These are phyloP conservation scores for Agapornis roseicollis DNA, from an alignment of 2,113 vertebrate genomes.

Conservation along the genomic window DNA sequence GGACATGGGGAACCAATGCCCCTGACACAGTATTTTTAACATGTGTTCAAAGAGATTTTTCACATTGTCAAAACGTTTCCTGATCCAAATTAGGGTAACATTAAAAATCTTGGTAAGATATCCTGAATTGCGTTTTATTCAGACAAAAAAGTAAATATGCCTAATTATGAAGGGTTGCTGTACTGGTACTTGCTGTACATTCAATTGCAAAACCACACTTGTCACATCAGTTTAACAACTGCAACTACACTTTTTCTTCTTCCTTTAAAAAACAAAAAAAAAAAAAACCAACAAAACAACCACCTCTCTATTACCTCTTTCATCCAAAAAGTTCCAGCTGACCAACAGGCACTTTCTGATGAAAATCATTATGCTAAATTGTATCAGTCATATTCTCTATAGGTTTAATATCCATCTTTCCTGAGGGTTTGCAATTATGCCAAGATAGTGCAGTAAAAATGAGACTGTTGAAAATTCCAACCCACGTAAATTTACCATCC, in stretches of 20 bases:
- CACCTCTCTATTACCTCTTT: not conserved
- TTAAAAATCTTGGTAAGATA: not conserved
- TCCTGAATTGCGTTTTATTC: not conserved
- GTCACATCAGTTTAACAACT: not conserved
- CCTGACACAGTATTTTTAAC: not conserved
- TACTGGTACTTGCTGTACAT: not conserved
- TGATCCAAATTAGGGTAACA: not conserved
- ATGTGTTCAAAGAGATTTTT: not conserved
- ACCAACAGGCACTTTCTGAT: not conserved
- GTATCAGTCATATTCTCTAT: not conserved
- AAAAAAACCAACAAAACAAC: not conserved
- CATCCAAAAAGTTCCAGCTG: not conserved
- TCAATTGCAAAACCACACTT: not conserved
- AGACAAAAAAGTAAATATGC: not conserved
- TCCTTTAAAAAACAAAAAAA: not conserved
- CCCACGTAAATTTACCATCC: accelerated
- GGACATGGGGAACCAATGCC: not conserved
- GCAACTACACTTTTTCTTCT: not conserved
- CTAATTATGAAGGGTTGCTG: not conserved
- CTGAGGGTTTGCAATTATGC: not conserved
- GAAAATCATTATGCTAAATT: not conserved
- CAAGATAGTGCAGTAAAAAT: not conserved
- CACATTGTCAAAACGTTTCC: not conserved
- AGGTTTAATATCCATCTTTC: not conserved
- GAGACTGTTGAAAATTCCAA: not conserved